These are phyloP conservation scores for Calephelis perditalis DNA, from an alignment of 2,888 invertebrate species.

Conservation along the genomic window DNA sequence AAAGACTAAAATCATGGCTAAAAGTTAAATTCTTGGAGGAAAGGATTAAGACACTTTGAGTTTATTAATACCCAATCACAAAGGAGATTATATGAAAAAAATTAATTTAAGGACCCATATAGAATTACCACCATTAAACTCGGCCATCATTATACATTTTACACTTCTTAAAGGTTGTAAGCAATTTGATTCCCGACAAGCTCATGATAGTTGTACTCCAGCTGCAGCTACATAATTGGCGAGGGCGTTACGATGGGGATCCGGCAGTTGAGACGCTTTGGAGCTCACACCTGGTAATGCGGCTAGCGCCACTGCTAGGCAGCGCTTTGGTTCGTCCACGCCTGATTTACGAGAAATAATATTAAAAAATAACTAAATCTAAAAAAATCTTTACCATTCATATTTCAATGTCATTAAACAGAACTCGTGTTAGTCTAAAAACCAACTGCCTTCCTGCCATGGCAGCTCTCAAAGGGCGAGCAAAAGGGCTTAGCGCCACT, in stretches of 20 bases:
- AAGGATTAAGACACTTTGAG: neutral
- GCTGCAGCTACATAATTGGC: neutral
- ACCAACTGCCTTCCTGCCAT: too few species aligned
- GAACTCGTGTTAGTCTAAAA: too few species aligned
- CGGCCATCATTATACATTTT: neutral
- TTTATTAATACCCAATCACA: neutral
- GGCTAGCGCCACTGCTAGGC: slow-evolving; percentile 86
- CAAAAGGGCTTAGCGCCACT: too few species aligned
- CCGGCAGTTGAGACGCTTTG: slow-evolving; percentile 27
- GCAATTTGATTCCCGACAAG: neutral
- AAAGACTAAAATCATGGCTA: too few species aligned
- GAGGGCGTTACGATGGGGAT: slow-evolving; percentile 79
- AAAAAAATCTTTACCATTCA: too few species aligned
- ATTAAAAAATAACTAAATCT: neutral
- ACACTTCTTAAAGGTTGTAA: neutral
- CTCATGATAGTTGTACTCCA: slow-evolving; percentile 1
- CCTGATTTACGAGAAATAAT: slow-evolving; percentile 45
- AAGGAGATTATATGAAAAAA: neutral
- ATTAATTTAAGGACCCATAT: neutral
- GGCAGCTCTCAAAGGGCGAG: too few species aligned
- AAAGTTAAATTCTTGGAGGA: too few species aligned
- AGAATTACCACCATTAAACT: neutral
- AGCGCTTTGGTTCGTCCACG: slow-evolving; percentile 83
- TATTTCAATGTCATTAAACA: too few species aligned
- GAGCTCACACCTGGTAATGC: slow-evolving; percentile 54